Percentiles rank a stretch among this genome's conserved stretches.
Evolutionary conservation across 2,113 vertebrate genomes (phyloP).

Genomic region (Crotalus viridis): DNA sequence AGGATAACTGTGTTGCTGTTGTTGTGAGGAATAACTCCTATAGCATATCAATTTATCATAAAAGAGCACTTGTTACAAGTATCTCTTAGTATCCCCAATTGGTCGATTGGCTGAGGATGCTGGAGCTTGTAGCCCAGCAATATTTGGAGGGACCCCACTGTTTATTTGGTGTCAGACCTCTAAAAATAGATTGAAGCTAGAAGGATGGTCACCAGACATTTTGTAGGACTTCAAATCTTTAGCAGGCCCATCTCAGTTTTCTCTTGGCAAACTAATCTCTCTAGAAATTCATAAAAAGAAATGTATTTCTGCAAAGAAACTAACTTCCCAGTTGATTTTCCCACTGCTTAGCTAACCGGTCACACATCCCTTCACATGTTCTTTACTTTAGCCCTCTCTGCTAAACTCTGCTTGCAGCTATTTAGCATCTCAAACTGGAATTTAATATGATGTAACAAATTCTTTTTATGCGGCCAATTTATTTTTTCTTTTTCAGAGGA

Average conservation of each 20-base stretch:
- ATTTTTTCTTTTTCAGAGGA: neutral
- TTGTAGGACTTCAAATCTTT: neutral
- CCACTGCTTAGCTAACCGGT: neutral
- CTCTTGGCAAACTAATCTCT: neutral
- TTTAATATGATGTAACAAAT: neutral
- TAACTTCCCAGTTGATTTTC: conserved; percentile 22
- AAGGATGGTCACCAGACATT: neutral
- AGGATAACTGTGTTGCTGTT: too few relatives aligned
- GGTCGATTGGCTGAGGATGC: neutral
- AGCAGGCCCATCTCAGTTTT: neutral
- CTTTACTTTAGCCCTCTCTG: neutral
- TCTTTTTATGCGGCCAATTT: neutral
- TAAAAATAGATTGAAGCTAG: neutral
- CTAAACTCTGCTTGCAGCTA: conserved; percentile 40
- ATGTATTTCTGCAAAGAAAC: conserved; percentile 28
- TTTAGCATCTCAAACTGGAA: conserved; percentile 20
- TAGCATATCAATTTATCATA: neutral
- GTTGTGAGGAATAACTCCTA: neutral
- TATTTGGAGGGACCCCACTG: neutral
- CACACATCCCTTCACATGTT: conserved; percentile 18
- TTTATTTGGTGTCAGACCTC: neutral
- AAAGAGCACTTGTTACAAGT: neutral
- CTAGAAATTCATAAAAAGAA: neutral
- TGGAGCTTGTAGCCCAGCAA: neutral
- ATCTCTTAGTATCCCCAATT: neutral